Conservation (phyloP, 1,140 invertebrate species). For the Dryas iulia region DNA sequence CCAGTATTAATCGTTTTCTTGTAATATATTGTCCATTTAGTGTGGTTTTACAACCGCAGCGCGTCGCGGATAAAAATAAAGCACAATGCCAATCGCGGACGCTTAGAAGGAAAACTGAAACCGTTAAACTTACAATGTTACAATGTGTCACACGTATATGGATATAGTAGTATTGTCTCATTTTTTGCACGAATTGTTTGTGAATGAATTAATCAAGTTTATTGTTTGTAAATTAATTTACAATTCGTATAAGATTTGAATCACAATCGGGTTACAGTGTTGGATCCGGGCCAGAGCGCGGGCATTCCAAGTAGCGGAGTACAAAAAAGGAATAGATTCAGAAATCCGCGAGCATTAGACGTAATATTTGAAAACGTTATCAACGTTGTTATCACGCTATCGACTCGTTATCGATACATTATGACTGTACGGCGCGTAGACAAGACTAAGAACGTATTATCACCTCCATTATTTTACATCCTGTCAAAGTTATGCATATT, state of each 20-base stretch:
- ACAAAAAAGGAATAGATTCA: background rate
- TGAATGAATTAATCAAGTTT: constrained; percentile 22
- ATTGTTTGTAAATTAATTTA: constrained; percentile 31
- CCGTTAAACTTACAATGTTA: constrained; percentile 4
- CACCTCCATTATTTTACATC: background rate
- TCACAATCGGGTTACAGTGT: constrained; percentile 17
- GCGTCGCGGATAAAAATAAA: constrained; percentile 13
- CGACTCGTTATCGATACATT: constrained; percentile 9
- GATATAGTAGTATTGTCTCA: background rate
- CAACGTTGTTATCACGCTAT: constrained; percentile 13
- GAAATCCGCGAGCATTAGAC: background rate
- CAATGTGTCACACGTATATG: background rate
- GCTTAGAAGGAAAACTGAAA: constrained; percentile 9
- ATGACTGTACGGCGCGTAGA: background rate
- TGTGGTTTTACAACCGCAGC: constrained; percentile 1
- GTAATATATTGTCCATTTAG: constrained; percentile 4
- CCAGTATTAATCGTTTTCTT: background rate
- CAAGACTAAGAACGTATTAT: background rate
- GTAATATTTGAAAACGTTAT: constrained; percentile 11
- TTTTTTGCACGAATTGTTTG: constrained; percentile 8
- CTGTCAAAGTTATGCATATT: background rate
- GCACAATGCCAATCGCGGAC: constrained; percentile 11
- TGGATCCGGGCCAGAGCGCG: constrained; percentile 17
- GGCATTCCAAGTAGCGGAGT: constrained; percentile 12
- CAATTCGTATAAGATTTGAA: constrained; percentile 21